Base-by-base conservation (phyloP, 2,113 vertebrate species). In the Vulpes vulpes region DNA sequence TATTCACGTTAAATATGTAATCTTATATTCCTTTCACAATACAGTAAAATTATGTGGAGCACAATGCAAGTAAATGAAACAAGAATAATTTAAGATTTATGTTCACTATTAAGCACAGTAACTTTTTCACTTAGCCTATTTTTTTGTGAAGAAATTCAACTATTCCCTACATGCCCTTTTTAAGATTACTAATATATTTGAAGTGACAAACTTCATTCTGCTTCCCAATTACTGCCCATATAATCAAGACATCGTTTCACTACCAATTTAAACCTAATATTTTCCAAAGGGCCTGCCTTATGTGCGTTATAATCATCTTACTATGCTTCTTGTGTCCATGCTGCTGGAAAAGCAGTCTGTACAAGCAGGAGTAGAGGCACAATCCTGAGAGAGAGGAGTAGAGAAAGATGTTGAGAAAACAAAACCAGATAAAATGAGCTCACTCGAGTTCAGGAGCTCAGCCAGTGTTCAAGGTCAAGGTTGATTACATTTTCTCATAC, bases 321-420 rank as follows among this genome's bases (percentile, higher is more conserved):
- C 97, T 98, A 98, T 97, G 97, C 97, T 98, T 97, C 97, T 97
- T 97, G 97, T 98, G 98, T 98, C 97, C 98, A 97, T 98, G 98
- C 98, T 98, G 98, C 97, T 98, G 97, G 98, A 67, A 98, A 95
- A 98, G 98, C 97, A 98, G 98, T 98, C 98, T 98, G 98, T 97
- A 98, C 98, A 97, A 98, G 97, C 97, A 98, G 97, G 97, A 98
- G 97, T 38, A 97, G 97, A 97, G 95, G 97, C 97, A 95, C 98
- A 98, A 97, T 97, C 98, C 98, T 98, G 98, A 98, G 98, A 98
- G 98, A 98, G 80, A 98, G 98, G 97, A 98, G 97, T 1, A 98
- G 97, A 98, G 97, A 98, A 94, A 98, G 94, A 97, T 95, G 95
- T 97, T 98, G 98, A 98, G 98, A 98, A 98, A 97, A 98, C 96